A percentile compares a stretch with the other conserved stretches of the same genome.
Evolutionary conservation across 2,113 vertebrate genomes (phyloP).

Genomic region (Cnemophilus loriae): DNA sequence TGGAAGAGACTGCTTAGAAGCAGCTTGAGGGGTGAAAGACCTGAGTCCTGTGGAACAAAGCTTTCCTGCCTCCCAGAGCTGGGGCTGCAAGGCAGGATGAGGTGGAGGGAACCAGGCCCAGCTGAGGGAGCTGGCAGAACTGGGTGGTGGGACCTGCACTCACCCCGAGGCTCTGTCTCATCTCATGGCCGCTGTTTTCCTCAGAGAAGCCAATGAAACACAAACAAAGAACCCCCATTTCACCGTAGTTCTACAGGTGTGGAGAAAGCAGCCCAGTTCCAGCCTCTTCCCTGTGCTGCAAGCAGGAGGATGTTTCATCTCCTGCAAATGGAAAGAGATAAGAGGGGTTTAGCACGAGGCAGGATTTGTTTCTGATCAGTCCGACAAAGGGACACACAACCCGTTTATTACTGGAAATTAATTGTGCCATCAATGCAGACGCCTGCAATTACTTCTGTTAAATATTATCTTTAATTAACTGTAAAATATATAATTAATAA

Average conservation of each 20-base stretch:
- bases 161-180: background rate
- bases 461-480: constrained; percentile 70
- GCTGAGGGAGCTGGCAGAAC: background rate
- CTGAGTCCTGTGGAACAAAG: background rate
- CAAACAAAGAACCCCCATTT: background rate
- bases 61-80: background rate
- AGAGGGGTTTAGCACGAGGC: background rate
- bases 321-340: constrained; percentile 9
- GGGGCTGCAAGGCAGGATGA: background rate
- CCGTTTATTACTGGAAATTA: constrained; percentile 50
- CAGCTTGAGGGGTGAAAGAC: background rate
- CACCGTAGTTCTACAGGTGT: background rate
- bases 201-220: constrained; percentile 1
- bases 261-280: background rate
- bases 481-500: constrained; percentile 75
- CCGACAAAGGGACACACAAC: constrained; percentile 37
- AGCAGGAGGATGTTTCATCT: constrained; percentile 27
- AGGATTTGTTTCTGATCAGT: constrained; percentile 54
- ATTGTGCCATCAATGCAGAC: constrained; percentile 35
- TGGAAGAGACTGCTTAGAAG: background rate
- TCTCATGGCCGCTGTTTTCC: background rate
- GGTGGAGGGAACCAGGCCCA: background rate
- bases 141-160: background rate
- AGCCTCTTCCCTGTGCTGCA: background rate
- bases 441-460: constrained; percentile 71